Evolutionary conservation across 2,113 vertebrate genomes (phyloP).

Genomic region (Gyps fulvus): DNA sequence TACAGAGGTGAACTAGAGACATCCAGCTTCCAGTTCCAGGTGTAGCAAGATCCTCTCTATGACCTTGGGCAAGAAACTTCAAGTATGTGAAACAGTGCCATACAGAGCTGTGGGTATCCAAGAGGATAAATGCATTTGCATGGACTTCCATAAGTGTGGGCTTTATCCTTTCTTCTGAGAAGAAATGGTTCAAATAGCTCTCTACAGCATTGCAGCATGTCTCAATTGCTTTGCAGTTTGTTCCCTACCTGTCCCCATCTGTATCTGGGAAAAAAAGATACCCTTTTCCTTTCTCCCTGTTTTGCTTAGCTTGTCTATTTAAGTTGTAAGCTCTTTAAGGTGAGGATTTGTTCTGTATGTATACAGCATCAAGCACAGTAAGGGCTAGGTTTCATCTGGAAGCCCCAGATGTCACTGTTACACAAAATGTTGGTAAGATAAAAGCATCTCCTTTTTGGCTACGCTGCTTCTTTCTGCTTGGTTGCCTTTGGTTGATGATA

Average conservation of each 20-base stretch:
- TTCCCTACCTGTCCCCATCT: background rate
- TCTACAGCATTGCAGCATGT: background rate
- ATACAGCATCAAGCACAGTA: background rate
- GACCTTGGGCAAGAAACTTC: background rate
- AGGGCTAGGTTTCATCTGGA: background rate
- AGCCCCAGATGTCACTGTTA: background rate
- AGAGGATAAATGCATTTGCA: background rate
- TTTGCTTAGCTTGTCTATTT: background rate
- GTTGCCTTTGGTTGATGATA: background rate
- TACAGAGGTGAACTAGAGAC: background rate
- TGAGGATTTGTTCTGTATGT: background rate
- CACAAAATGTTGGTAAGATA: background rate
- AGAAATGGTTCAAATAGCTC: background rate
- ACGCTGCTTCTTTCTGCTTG: background rate
- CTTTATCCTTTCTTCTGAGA: background rate
- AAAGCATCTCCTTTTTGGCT: background rate
- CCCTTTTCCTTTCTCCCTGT: background rate
- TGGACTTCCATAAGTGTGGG: rapidly evolving
- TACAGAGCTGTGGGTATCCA: background rate
- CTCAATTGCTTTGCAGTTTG: background rate
- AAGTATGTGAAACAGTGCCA: background rate
- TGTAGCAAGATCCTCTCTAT: background rate
- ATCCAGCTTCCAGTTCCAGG: background rate
- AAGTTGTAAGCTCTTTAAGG: background rate
- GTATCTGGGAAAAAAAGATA: background rate